Evolutionary conservation across 2,888 invertebrate genomes (phyloP).

Genomic region (Oegoconia quadripuncta): DNA sequence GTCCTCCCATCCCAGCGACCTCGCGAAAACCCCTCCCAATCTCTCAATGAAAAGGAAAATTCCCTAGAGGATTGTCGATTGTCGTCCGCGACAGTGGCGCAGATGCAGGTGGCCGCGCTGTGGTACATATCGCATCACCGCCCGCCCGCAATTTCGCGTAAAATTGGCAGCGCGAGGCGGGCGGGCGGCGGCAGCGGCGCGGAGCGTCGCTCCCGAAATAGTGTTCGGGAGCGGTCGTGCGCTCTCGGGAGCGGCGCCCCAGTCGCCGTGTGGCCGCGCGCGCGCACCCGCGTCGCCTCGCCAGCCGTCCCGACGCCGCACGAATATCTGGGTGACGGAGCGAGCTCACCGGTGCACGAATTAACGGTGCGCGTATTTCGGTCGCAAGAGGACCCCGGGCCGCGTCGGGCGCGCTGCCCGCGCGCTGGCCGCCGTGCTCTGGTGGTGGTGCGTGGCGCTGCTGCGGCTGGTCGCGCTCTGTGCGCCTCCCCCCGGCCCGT

Average conservation of each 20-base stretch:
- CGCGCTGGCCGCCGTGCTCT: conserved; percentile 77
- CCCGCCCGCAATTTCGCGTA: conserved; percentile 79
- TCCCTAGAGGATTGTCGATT: conserved; percentile 35
- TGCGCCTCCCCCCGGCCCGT: conserved; percentile 71
- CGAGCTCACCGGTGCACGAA: conserved; percentile 56
- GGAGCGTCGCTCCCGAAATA: conserved; percentile 77
- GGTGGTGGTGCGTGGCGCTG: conserved; percentile 78
- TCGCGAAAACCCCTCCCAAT: conserved; percentile 3
- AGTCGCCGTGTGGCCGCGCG: conserved; percentile 77
- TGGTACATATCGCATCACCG: conserved; percentile 76
- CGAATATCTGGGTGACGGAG: conserved; percentile 54
- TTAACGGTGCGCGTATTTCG: conserved; percentile 72
- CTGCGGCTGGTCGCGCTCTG: conserved; percentile 75
- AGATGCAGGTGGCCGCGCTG: conserved; percentile 55
- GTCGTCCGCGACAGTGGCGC: conserved; percentile 33
- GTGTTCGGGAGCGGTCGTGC: conserved; percentile 76
- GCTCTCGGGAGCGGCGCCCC: conserved; percentile 68
- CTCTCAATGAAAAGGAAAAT: conserved; percentile 47
- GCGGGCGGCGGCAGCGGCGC: conserved; percentile 70
- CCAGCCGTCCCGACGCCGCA: conserved; percentile 57
- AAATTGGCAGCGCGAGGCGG: conserved; percentile 76
- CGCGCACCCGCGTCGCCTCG: conserved; percentile 73
- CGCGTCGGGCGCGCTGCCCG: conserved; percentile 72
- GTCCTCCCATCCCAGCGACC: conserved; percentile 16
- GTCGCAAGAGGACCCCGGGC: conserved; percentile 72